Base-by-base conservation (phyloP, 2,797 vertebrate genomes). In the Pantherophis vulpinus region DNA sequence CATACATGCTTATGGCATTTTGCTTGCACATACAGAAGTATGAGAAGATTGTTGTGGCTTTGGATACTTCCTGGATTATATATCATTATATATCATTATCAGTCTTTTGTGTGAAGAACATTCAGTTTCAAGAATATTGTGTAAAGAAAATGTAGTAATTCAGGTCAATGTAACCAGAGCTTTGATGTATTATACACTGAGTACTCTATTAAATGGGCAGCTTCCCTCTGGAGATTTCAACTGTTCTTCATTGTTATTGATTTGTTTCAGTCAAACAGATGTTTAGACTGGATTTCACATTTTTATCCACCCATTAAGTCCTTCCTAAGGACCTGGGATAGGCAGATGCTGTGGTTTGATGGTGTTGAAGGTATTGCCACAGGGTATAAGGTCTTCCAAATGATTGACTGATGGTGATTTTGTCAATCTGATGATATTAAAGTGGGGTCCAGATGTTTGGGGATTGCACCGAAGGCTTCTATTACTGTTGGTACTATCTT, bases 121-220 rank as follows among this genome's bases (percentile, higher is more conserved):
- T 91, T 87, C 66, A 42, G 93, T 95, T 94, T 97, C 92, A 95
- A 91, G 96, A 96, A 94, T 94, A 87, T 92, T 93, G 96, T 93
- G 6, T 91, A 37, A 93, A 93, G 92, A 61, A 86, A 37, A 56
- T 13, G 1, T 6, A 93, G 86, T 96, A 97, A 97, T 97, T 97
- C 96, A 95, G 97, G 96, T 97, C 95, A 95, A 94, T n/a, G 58
- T 74, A 95, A 86, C 51, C 1, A 0, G 56, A 14, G 0, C 0
- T 74, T 95, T 95, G 95, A 96, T 94, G 93, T 93, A 60, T 79
- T 88, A 92, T 25, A 0, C 47, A 18, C 51, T 93, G 86, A 94
- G 91, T 94, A 59, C 70, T 93, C 51, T 25, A 10, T 63, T 95
- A 93, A 95, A 54, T 95, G 94, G 86, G 87, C 92, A 95, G 29